Base-by-base conservation (phyloP, 1,140 invertebrate genomes). In the Copidosoma floridanum region DNA sequence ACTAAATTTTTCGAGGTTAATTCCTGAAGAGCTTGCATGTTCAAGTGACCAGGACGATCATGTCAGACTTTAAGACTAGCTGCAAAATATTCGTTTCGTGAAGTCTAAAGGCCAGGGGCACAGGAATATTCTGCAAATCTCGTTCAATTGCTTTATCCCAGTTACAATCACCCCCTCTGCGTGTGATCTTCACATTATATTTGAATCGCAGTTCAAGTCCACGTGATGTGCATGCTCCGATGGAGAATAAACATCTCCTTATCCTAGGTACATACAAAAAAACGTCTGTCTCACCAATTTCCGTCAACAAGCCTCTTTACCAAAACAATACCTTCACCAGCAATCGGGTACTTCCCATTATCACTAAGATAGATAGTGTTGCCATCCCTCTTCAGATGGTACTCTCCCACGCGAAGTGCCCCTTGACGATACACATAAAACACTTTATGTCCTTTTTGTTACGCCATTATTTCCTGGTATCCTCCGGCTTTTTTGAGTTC, bases 231-330 rank as follows among this genome's bases (percentile, higher is more conserved):
- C 48, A 47, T 50, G 47, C 46, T 18, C 38, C 64, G 8, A 63
- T 55, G 55, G 67, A 69, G 41, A 69, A 61, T 44, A 68, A 46
- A 38, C 67, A n/a, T 65, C 29, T 57, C 48, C 44, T 24, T 6
- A 57, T 20, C n/a, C 51, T 38, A 27, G 61, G 61, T 24, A 66
- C 56, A 47, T 60, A 60, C 16, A 59, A 55, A 26, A 65, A 65
- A 43, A 21, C 24, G 52, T n/a, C 20, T 14, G 38, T 38, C 47
- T 27, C 23, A 27, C 55, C 55, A 65, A 43, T 54, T 40, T 16
- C 52, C 46, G 14, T 57, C 54, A 24, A 58, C 51, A 5, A 47
- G 24, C 24, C 40, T 53, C 12, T 62, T 38, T 32, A 65, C 50
- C 6, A 23, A 41, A 16, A 65, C 29, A 18, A 41, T 55, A 38